Conservation (phyloP, 2,797 vertebrate species). For the Fringilla coelebs region DNA sequence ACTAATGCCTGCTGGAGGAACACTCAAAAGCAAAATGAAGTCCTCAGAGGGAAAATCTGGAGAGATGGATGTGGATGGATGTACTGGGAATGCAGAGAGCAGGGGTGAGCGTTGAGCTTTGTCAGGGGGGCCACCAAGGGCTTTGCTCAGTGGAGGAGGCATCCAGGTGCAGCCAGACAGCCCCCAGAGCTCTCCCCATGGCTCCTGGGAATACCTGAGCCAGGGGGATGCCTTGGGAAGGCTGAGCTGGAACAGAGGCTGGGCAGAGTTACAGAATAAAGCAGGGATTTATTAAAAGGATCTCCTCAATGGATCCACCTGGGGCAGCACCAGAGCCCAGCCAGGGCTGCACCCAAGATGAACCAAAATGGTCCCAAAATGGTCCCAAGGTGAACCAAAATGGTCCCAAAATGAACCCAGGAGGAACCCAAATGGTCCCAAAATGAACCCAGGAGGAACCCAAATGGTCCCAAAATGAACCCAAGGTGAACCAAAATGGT, state of each 20-base stretch:
- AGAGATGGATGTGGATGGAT: not conserved
- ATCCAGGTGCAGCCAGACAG: not conserved
- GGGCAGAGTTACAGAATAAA: not conserved
- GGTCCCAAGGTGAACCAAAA: not conserved
- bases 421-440: no score
- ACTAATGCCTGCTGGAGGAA: conserved; percentile 15
- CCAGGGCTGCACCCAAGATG: not conserved
- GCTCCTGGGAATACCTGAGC: not conserved
- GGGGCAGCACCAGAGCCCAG: not conserved
- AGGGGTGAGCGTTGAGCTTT: rapidly evolving
- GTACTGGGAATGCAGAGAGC: not conserved
- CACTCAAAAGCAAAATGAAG: not conserved
- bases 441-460: no score
- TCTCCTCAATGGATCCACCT: not conserved
- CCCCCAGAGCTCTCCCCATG: not conserved
- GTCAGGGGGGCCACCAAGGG: not conserved
- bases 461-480: not conserved
- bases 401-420: not conserved
- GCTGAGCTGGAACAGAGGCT: not conserved
- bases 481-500: no score
- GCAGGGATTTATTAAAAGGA: not conserved
- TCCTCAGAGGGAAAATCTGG: not conserved
- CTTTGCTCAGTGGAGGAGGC: not conserved
- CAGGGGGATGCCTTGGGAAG: not conserved
- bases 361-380: not conserved